These are phyloP conservation scores for Cochlearius cochlearius DNA, from an alignment of 2,113 vertebrate genomes.

Conservation along the genomic window DNA sequence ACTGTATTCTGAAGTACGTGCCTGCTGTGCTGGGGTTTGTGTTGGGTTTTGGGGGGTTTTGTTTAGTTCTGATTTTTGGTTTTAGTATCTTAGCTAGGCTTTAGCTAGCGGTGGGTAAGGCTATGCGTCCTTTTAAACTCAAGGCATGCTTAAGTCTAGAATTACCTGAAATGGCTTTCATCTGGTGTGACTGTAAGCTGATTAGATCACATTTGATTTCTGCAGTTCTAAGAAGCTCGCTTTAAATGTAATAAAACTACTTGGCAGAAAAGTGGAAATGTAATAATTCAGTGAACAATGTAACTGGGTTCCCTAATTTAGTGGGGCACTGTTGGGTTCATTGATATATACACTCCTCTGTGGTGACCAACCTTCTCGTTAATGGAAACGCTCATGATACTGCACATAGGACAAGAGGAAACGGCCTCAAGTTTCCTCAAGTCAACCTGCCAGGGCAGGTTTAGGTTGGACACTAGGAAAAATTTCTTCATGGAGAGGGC, in stretches of 20 bases:
- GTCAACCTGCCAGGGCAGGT: too few relatives aligned
- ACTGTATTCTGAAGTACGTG: fast-evolving
- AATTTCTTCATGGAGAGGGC: too few relatives aligned
- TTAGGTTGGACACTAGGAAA: too few relatives aligned
- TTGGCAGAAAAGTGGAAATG: neutral
- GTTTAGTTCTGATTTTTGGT: neutral
- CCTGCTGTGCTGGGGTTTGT: neutral
- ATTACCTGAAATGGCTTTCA: neutral
- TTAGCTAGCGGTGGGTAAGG: neutral
- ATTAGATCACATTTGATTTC: neutral
- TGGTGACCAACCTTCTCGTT: neutral
- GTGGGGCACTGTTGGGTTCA: neutral
- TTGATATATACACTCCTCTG: fast-evolving
- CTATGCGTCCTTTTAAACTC: neutral
- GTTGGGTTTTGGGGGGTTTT: fast-evolving
- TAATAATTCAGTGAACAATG: neutral
- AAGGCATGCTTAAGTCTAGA: neutral
- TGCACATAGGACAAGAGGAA: too few relatives aligned
- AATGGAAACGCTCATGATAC: neutral
- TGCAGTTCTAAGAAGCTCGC: neutral
- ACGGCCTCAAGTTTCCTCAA: too few relatives aligned
- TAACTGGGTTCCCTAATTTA: neutral
- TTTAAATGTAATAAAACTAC: neutral
- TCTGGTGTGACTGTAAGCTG: neutral
- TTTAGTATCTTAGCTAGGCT: neutral